Evolutionary conservation across 2,888 invertebrate species (phyloP), one percentile per base, ranked within the genome.

Genomic region (Tetropium fuscum): DNA sequence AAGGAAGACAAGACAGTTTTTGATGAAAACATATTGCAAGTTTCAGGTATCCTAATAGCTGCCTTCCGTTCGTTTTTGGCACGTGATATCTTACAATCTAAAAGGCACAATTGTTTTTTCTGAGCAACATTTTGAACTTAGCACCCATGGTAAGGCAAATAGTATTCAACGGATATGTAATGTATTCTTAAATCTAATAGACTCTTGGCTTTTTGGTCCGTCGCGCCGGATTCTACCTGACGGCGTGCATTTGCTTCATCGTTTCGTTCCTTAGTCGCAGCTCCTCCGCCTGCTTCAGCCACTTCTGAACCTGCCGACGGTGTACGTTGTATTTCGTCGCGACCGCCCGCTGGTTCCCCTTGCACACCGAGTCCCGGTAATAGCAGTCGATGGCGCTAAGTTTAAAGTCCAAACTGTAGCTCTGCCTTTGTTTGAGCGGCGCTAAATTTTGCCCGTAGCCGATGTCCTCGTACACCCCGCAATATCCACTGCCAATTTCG

Each of bases 331-430:
- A 83, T 68, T 84, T 84, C 49, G 75, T 78, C 7, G 83, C 83
- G 2, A 83, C 83, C 6, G 83, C 83, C 56, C 82, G 73, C 60
- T 83, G 83, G 70, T 83, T 82, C 4, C 82, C 83, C 60, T 81
- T 77, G 68, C 84, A 83, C 20, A 83, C 79, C 34, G 83, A 70
- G 67, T 84, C 85, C 70, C 83, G 83, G 75, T 84, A 83, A 75
- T 85, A 86, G 65, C 82, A 82, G 61, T 84, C 83, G 67, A 85
- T 83, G 65, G 86, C 82, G 63, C 84, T 84, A 69, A 86, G 75
- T 78, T 86, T 85, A 73, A 86, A 81, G 70, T 84, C 85, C 72
- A 86, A 74, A 73, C 83, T 84, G 74, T 84, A 86, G 61, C 78
- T 78, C 56, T 80, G 81, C 48, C 81, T 64, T 54, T 80, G 80